Conservation (phyloP, 2,797 vertebrate species). For the Clarias laeviceps region DNA sequence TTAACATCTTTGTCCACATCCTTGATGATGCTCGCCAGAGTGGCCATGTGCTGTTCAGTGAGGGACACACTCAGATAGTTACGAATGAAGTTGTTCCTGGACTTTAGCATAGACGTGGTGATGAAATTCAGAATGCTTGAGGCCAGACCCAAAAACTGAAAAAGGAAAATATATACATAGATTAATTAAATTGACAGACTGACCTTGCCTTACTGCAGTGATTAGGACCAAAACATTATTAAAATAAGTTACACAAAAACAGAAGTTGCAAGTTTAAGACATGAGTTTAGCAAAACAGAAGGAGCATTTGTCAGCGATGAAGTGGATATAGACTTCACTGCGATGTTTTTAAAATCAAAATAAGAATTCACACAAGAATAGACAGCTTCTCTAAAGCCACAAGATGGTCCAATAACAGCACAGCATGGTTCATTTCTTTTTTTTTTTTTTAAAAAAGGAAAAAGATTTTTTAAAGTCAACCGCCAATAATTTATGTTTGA, state of each 20-base stretch:
- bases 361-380: background rate
- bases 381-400: background rate
- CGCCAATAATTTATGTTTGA: background rate
- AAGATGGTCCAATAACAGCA: background rate
- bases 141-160: conserved; percentile 91
- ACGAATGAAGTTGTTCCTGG: conserved; percentile 96
- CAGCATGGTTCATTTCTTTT: background rate
- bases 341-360: background rate
- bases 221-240: background rate
- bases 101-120: conserved; percentile 96
- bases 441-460: background rate
- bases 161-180: conserved; percentile 25
- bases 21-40: conserved; percentile 95
- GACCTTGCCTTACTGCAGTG: background rate
- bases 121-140: conserved; percentile 97
- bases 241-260: background rate
- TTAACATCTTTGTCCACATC: conserved; percentile 99
- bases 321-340: background rate
- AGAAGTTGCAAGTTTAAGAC: background rate
- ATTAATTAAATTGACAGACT: background rate
- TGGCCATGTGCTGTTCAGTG: conserved; percentile 96
- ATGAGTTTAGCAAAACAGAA: background rate
- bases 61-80: conserved; percentile 98
- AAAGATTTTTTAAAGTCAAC: background rate
- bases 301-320: background rate